Conservation (phyloP, 2,888 invertebrate genomes). For the Andrena chrysosceles region DNA sequence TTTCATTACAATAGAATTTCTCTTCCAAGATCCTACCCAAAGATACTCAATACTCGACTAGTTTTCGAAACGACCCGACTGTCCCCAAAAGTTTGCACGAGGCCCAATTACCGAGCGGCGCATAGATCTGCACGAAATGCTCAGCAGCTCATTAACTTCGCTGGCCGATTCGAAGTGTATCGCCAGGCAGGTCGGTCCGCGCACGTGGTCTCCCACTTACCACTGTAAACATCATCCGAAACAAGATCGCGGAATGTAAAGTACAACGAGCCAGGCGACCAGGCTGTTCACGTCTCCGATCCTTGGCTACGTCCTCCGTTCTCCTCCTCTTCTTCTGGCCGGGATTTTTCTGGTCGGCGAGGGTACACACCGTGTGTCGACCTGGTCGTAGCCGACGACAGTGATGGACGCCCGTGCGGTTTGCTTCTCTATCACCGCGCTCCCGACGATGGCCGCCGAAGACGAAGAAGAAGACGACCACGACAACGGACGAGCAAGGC, state of each 20-base stretch:
- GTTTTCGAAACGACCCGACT: neutral
- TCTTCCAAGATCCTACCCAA: too few relatives aligned
- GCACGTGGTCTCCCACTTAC: constrained; percentile 62
- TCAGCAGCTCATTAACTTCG: constrained; percentile 17
- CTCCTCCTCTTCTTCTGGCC: constrained; percentile 43
- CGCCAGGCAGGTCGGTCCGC: constrained; percentile 24
- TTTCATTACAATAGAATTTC: too few relatives aligned
- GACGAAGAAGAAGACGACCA: constrained; percentile 63
- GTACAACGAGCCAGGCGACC: constrained; percentile 62
- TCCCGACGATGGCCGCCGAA: constrained; percentile 68
- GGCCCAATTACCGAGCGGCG: constrained; percentile 1
- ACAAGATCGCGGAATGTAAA: constrained; percentile 81
- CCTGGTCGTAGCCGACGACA: constrained; percentile 75
- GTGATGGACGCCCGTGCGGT: constrained; percentile 81
- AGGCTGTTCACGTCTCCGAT: constrained; percentile 49
- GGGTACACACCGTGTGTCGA: constrained; percentile 61
- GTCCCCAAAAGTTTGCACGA: neutral
- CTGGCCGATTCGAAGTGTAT: neutral
- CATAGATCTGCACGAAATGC: constrained; percentile 10
- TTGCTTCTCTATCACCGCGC: constrained; percentile 82
- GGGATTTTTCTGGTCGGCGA: constrained; percentile 72
- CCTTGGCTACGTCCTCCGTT: constrained; percentile 4
- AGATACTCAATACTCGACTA: too few relatives aligned
- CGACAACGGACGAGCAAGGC: constrained; percentile 41
- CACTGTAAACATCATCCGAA: constrained; percentile 78